Conservation (phyloP, 2,113 vertebrate genomes). For the Protobothrops mucrosquamatus region DNA sequence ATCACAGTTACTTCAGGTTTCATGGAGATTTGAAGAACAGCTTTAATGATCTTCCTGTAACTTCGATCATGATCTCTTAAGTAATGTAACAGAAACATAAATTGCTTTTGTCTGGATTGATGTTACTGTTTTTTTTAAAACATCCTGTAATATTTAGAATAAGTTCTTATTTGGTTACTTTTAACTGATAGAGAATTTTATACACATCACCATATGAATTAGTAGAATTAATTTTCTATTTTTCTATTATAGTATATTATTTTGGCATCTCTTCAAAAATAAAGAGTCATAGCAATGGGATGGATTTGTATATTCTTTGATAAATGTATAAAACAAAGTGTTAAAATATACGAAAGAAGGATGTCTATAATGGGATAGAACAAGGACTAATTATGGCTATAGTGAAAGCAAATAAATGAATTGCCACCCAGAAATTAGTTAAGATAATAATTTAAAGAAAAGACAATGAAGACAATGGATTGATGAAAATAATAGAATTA, state of each 20-base stretch:
- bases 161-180: background rate
- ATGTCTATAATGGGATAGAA: background rate
- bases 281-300: background rate
- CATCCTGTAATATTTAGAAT: background rate
- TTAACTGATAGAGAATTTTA: background rate
- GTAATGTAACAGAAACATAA: background rate
- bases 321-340: background rate
- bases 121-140: background rate
- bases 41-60: background rate
- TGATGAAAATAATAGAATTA: slow-evolving; percentile 56
- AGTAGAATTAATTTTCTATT: slow-evolving; percentile 8
- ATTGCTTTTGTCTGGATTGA: background rate
- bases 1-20: background rate
- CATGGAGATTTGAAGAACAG: background rate
- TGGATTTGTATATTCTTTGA: slow-evolving; percentile 17
- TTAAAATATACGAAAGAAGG: slow-evolving; percentile 30
- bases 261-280: background rate
- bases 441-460: slow-evolving; percentile 45
- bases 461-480: slow-evolving; percentile 44
- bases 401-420: slow-evolving; percentile 14
- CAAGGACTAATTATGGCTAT: background rate
- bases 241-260: background rate
- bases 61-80: background rate
- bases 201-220: background rate
- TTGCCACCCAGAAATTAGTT: slow-evolving; percentile 33